These are phyloP conservation scores for Alca torda DNA, from an alignment of 2,797 vertebrate species.

Conservation along the genomic window DNA sequence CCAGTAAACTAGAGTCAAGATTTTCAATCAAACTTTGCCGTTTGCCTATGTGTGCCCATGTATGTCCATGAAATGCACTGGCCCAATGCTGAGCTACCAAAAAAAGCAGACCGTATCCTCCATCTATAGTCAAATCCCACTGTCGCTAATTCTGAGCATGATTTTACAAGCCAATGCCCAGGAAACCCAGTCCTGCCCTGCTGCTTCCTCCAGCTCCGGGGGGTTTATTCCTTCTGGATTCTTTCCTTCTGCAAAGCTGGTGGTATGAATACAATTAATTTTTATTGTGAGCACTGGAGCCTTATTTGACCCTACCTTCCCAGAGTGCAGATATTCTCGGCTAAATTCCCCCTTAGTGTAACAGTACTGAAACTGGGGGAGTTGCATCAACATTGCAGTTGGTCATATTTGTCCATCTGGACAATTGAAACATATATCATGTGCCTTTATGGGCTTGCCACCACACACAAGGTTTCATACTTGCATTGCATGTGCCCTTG, in stretches of 20 bases:
- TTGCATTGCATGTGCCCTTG: rapidly evolving
- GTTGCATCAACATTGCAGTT: background rate
- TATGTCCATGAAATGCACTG: background rate
- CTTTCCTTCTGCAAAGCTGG: background rate
- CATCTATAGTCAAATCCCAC: background rate
- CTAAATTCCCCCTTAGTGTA: background rate
- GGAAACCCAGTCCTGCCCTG: background rate
- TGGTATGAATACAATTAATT: background rate
- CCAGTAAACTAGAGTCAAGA: background rate
- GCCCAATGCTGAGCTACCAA: background rate
- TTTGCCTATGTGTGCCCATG: background rate
- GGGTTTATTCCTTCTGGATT: background rate
- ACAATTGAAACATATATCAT: rapidly evolving
- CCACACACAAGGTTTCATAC: background rate
- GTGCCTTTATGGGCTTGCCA: background rate
- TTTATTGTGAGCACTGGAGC: background rate
- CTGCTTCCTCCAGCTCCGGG: background rate
- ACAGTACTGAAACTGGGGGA: background rate
- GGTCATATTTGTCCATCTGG: background rate
- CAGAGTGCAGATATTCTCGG: background rate
- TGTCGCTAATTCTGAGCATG: background rate
- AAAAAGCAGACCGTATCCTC: background rate
- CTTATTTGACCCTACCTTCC: background rate
- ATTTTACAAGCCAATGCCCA: background rate
- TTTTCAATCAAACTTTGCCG: background rate